A percentile compares a stretch with the other conserved stretches of the same genome.
Evolutionary conservation across 2,888 invertebrate genomes (phyloP).

Genomic region (Lasioglossum calceatum): DNA sequence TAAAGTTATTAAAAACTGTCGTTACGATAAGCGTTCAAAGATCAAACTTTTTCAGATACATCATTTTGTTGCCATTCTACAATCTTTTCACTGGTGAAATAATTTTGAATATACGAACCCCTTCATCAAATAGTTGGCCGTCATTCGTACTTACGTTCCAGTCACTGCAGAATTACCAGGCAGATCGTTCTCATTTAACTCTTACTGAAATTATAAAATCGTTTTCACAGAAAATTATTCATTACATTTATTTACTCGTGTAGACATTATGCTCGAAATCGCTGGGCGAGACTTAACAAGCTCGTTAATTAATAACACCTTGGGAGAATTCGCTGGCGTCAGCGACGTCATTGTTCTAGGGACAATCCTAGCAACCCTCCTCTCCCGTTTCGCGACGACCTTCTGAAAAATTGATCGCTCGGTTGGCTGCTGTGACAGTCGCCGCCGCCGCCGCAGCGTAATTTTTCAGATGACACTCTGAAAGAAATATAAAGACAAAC

Average conservation of each 20-base stretch:
- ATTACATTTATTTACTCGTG: too few relatives aligned
- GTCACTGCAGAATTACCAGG: too few relatives aligned
- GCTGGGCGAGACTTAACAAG: slow-evolving; percentile 62
- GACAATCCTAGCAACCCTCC: slow-evolving; percentile 27
- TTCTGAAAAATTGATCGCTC: slow-evolving; percentile 63
- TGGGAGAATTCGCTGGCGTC: slow-evolving; percentile 63
- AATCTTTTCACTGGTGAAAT: neutral
- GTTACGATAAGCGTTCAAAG: too few relatives aligned
- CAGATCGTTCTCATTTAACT: too few relatives aligned
- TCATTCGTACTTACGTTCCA: too few relatives aligned
- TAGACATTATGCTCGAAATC: too few relatives aligned
- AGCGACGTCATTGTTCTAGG: slow-evolving; percentile 63
- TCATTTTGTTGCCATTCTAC: neutral
- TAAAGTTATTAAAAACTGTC: too few relatives aligned
- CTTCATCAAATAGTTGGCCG: neutral
- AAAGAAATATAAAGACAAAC: slow-evolving; percentile 38
- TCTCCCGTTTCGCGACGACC: slow-evolving; percentile 29
- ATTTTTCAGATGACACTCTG: slow-evolving; percentile 36
- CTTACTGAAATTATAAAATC: too few relatives aligned
- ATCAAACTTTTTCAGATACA: too few relatives aligned
- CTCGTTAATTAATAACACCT: slow-evolving; percentile 72
- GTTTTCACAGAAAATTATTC: too few relatives aligned
- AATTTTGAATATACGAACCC: neutral
- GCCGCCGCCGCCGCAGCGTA: neutral
- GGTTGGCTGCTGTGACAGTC: neutral